Evolutionary conservation across 2,797 vertebrate species (phyloP).

Genomic region (Nyctalus aviator): DNA sequence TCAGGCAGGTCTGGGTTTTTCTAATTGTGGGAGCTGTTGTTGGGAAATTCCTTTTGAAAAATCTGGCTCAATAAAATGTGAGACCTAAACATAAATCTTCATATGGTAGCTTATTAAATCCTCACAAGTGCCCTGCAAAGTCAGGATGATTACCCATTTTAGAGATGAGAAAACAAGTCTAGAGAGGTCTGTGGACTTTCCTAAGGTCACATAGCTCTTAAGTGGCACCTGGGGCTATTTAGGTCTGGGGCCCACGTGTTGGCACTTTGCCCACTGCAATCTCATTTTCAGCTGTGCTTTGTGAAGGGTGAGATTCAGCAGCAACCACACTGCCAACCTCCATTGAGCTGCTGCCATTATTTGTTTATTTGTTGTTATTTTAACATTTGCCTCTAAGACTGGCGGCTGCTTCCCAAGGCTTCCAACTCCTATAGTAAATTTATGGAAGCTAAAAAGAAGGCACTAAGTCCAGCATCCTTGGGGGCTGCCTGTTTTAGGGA

Average conservation of each 20-base stretch:
- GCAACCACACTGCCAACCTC: background rate
- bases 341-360: background rate
- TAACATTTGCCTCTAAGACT: background rate
- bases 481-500: background rate
- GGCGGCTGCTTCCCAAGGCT: background rate
- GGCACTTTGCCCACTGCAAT: background rate
- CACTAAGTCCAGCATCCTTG: background rate
- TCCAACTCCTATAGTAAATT: constrained; percentile 4
- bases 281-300: background rate
- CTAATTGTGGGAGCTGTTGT: background rate
- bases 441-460: constrained; percentile 2
- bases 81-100: background rate
- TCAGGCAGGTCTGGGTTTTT: background rate
- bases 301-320: background rate
- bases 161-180: constrained; percentile 16
- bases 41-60: background rate
- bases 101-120: background rate
- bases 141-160: background rate
- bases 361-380: background rate
- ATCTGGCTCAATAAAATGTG: background rate
- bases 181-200: background rate
- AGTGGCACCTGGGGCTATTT: background rate
- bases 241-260: background rate
- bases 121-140: background rate
- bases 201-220: background rate